Percentiles rank a stretch among this genome's conserved stretches.
Evolutionary conservation across 2,113 vertebrate genomes (phyloP).

Genomic region (Phaetusa simplex): DNA sequence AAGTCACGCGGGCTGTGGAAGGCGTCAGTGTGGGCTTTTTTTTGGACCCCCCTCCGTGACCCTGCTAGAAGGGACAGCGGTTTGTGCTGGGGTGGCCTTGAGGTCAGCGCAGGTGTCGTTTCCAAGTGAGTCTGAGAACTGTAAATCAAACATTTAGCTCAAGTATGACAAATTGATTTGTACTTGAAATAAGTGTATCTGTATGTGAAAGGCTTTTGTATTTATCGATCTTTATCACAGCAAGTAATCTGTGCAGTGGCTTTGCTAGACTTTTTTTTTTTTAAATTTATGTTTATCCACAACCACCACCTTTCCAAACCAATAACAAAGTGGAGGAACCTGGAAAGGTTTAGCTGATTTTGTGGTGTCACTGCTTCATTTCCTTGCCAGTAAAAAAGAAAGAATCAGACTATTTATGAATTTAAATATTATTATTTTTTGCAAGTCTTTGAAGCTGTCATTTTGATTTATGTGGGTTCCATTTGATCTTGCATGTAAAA

Average conservation of each 20-base stretch:
- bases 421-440: slow-evolving; percentile 14
- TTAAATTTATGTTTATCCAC: background rate
- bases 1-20: too few species aligned
- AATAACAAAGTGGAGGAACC: background rate
- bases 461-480: slow-evolving; percentile 19
- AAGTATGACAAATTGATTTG: background rate
- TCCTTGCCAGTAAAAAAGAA: background rate
- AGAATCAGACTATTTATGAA: background rate
- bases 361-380: background rate
- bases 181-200: background rate
- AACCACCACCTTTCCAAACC: background rate
- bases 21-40: accelerated
- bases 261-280: background rate
- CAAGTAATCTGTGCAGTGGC: background rate
- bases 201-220: background rate
- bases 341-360: background rate
- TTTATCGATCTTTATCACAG: background rate
- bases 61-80: too few species aligned
- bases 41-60: too few species aligned
- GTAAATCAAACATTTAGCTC: background rate
- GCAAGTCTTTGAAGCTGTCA: background rate
- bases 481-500: slow-evolving; percentile 36
- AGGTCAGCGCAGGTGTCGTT: accelerated
- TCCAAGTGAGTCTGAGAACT: background rate
- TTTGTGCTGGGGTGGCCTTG: background rate